Conservation (phyloP, 2,888 invertebrate species). For the Lepidocyrtoides sp. region DNA sequence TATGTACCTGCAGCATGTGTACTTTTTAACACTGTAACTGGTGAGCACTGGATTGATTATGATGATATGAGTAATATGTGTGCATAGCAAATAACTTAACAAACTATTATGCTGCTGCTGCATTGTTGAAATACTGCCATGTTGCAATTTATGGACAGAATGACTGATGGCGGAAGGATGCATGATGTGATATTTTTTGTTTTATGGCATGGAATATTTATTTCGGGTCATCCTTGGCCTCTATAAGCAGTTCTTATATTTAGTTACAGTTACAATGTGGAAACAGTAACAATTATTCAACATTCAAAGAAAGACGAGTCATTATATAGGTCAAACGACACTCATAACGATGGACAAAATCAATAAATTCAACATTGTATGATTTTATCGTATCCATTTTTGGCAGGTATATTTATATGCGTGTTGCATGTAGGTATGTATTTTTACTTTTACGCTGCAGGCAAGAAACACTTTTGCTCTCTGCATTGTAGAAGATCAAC, state of each 20-base stretch:
- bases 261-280: background rate
- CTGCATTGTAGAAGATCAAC: background rate
- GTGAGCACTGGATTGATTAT: background rate
- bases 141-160: slow-evolving; percentile 21
- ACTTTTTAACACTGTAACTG: background rate
- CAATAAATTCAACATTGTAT: slow-evolving; percentile 45
- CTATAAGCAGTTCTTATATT: slow-evolving; percentile 15
- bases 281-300: background rate
- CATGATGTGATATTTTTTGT: background rate
- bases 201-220: slow-evolving; percentile 25
- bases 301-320: background rate
- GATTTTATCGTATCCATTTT: slow-evolving; percentile 4
- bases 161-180: slow-evolving; percentile 61
- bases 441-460: background rate
- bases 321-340: slow-evolving; percentile 63
- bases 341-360: slow-evolving; percentile 28
- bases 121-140: slow-evolving; percentile 30
- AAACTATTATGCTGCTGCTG: no score
- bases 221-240: slow-evolving; percentile 75
- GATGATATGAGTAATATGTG: background rate
- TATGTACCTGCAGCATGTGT: no score
- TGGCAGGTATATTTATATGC: background rate
- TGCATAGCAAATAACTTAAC: no score
- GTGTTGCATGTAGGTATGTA: background rate
- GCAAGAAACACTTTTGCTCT: background rate